phyloP scores from a whole-genome alignment of 2,113 vertebrate genomes.

The Corvus cornix region DNA sequence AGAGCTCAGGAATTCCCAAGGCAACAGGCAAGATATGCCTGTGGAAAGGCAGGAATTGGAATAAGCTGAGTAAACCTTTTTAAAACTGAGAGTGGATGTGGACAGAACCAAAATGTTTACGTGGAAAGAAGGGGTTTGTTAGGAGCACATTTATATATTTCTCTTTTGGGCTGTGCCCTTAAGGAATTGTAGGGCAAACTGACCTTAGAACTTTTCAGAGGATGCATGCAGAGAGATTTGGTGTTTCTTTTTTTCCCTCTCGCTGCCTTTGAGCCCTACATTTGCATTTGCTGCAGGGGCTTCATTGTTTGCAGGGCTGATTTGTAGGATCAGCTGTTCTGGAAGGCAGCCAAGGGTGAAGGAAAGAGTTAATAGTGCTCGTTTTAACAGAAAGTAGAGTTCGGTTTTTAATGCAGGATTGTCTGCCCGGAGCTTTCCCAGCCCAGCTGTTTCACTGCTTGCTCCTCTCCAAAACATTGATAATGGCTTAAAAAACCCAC shows the following conservation, averaged over 20 bases:
- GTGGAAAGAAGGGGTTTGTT: background rate
- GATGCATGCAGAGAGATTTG: background rate
- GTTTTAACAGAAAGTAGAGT: background rate
- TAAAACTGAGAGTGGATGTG: background rate
- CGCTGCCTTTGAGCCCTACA: background rate
- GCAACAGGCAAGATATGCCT: background rate
- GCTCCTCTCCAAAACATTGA: background rate
- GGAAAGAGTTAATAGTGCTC: background rate
- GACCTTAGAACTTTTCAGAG: background rate
- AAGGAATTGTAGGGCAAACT: background rate
- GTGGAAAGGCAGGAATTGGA: background rate
- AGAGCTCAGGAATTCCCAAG: background rate
- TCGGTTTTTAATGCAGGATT: background rate
- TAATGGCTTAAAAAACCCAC: background rate
- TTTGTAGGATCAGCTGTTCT: background rate
- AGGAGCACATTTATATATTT: background rate
- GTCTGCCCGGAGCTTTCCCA: background rate
- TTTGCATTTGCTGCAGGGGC: background rate
- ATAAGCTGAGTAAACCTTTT: background rate
- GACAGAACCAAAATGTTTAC: background rate
- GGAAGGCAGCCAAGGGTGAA: background rate
- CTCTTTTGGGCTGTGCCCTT: background rate
- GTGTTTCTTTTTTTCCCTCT: background rate
- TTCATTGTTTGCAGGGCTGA: background rate
- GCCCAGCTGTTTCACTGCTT: background rate